Evolutionary conservation across 2,797 vertebrate genomes (phyloP).

Genomic region (Hydrolagus colliei): DNA sequence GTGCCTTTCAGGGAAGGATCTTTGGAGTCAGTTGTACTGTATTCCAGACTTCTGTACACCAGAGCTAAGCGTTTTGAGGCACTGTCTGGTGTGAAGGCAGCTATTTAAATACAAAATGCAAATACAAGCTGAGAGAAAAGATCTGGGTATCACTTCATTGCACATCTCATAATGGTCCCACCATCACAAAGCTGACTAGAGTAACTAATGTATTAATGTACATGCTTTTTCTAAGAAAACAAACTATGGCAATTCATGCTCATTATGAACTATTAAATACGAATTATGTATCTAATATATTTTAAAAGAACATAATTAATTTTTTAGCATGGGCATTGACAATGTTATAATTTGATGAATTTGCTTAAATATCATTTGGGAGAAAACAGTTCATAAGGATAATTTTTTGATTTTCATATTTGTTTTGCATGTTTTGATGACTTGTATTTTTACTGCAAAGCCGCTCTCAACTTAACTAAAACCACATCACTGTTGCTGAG

Average conservation of each 20-base stretch:
- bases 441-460: neutral
- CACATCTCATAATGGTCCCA: too few relatives aligned
- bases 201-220: neutral
- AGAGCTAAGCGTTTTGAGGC: too few relatives aligned
- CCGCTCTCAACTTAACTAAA: neutral
- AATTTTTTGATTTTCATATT: neutral
- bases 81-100: too few relatives aligned
- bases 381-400: neutral
- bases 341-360: slow-evolving; percentile 2
- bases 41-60: too few relatives aligned
- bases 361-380: neutral
- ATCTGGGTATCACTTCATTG: neutral
- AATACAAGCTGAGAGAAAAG: neutral
- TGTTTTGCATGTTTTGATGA: neutral
- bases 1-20: too few relatives aligned
- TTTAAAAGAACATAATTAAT: neutral
- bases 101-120: too few relatives aligned
- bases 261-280: neutral
- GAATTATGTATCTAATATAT: neutral
- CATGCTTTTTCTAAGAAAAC: neutral
- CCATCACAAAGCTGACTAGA: too few relatives aligned
- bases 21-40: too few relatives aligned
- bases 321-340: neutral
- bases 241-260: neutral
- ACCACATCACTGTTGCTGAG: neutral